Conservation (phyloP, 2,113 vertebrate species). For the Oryzias javanicus region DNA sequence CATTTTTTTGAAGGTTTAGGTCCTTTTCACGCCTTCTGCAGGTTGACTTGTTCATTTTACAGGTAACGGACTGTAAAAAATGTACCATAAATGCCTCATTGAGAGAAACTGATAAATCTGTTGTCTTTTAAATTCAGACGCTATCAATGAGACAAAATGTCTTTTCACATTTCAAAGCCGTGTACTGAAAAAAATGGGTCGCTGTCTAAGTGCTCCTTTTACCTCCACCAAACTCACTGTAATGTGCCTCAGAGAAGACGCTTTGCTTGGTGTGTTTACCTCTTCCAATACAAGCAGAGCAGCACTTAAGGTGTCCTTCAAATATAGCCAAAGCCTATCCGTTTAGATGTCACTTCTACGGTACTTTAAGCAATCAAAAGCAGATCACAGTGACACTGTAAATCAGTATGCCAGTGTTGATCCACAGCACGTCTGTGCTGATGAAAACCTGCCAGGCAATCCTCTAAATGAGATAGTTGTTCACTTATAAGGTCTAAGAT, state of each 20-base stretch:
- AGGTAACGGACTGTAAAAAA: neutral
- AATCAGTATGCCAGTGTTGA: constrained; percentile 18
- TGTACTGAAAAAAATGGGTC: constrained; percentile 15
- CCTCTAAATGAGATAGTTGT: no score
- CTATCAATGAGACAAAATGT: neutral
- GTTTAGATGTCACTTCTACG: constrained; percentile 45
- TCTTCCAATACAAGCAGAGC: constrained; percentile 52
- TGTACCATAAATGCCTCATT: neutral
- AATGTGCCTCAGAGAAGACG: constrained; percentile 32
- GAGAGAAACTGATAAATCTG: neutral
- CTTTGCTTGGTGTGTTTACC: constrained; percentile 59
- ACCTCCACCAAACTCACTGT: constrained; percentile 37
- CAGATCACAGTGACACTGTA: constrained; percentile 33
- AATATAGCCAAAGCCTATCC: constrained; percentile 51
- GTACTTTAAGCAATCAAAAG: constrained; percentile 51
- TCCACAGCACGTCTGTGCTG: no score
- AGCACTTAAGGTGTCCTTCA: constrained; percentile 60
- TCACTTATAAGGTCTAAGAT: no score
- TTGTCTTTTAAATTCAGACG: neutral
- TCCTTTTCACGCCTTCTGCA: constrained; percentile 7
- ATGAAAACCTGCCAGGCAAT: no score
- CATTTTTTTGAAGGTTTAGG: constrained; percentile 27
- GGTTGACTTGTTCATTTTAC: neutral
- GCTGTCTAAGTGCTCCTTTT: constrained; percentile 28
- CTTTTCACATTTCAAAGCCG: constrained; percentile 13